A percentile compares a stretch with the other conserved stretches of the same genome.
Conservation (phyloP, 1,140 invertebrate species). For the Cepaea nemoralis region DNA sequence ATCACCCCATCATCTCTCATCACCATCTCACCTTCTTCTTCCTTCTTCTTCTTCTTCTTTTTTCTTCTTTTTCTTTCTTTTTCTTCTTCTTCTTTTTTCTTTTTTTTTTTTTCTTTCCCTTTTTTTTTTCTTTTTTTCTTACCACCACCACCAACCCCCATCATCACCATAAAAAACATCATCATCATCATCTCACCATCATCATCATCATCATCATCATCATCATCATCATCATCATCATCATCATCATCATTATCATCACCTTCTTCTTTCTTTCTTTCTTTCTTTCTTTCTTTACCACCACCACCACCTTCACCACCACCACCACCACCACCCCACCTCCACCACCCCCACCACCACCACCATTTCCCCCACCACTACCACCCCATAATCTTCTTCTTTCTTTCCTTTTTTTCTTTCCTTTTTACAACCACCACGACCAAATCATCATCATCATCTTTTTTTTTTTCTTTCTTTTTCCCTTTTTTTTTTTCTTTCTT, state of each 20-base stretch:
- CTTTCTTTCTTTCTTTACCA: neutral
- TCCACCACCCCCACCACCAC: neutral
- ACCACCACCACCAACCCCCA: no score
- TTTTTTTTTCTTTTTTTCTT: neutral
- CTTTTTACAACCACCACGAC: no score
- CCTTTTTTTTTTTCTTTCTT: neutral
- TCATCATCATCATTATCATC: neutral
- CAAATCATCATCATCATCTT: neutral
- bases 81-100: neutral
- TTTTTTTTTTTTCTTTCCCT: no score
- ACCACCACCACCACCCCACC: neutral
- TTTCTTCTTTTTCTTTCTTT: no score
- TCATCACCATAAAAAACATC: no score
- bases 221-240: no score
- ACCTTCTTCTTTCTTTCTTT: neutral
- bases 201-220: no score
- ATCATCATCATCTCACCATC: no score
- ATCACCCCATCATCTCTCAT: no score
- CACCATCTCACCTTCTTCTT: no score
- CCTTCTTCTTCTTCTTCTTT: no score
- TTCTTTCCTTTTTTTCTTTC: neutral
- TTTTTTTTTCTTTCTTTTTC: neutral
- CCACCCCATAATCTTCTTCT: neutral
- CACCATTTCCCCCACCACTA: neutral
- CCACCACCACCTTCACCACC: no score